Conservation (phyloP, 2,113 vertebrate genomes). For the Ancistrus triradiatus region DNA sequence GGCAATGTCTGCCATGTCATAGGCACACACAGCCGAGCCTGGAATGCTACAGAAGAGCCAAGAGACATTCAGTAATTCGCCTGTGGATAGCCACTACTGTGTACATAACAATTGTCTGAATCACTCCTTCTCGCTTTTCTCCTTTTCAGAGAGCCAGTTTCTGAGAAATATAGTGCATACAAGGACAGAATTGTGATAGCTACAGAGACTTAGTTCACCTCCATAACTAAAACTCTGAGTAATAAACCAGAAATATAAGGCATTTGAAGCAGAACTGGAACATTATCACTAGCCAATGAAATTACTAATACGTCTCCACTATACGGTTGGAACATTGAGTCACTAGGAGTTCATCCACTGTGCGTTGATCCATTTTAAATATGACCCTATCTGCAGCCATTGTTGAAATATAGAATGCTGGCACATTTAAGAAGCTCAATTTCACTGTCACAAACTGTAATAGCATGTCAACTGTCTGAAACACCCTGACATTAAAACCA, state of each 20-base stretch:
- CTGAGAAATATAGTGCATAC: constrained; percentile 48
- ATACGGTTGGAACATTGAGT: constrained; percentile 41
- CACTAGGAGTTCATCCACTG: constrained; percentile 52
- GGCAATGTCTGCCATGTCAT: constrained; percentile 94
- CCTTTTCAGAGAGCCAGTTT: constrained; percentile 3
- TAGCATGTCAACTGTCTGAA: constrained; percentile 64
- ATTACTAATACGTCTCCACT: constrained; percentile 43
- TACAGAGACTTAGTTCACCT: constrained; percentile 54
- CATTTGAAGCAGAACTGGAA: constrained; percentile 26
- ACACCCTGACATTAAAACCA: too few species aligned
- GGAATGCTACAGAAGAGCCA: constrained; percentile 79
- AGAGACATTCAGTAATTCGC: constrained; percentile 34
- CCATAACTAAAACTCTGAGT: constrained; percentile 45
- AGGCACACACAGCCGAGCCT: constrained; percentile 95
- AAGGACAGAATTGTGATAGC: constrained; percentile 60
- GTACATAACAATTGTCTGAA: constrained; percentile 59
- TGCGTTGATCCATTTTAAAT: constrained; percentile 53
- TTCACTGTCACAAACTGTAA: constrained; percentile 66
- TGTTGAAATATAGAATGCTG: constrained; percentile 48
- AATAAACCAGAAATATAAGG: constrained; percentile 47
- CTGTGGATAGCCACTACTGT: constrained; percentile 43
- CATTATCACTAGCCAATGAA: constrained; percentile 22
- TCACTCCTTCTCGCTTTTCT: constrained; percentile 44
- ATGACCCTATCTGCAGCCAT: constrained; percentile 55
- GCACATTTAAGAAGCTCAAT: constrained; percentile 67